These are phyloP conservation scores for Moxostoma hubbsi DNA, from an alignment of 2,797 vertebrate species.

Conservation along the genomic window DNA sequence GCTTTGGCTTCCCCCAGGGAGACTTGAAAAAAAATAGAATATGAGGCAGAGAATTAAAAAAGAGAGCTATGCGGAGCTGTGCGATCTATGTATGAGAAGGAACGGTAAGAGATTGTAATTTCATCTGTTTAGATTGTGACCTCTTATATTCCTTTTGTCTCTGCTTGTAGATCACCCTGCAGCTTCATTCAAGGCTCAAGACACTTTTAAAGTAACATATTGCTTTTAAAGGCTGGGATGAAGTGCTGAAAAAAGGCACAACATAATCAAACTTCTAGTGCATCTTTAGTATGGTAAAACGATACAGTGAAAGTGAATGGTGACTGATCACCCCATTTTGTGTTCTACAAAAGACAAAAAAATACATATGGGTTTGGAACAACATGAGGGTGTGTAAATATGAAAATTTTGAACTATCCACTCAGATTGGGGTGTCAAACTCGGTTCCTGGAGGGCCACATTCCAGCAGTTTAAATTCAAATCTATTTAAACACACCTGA, in stretches of 20 bases:
- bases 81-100: slow-evolving; percentile 3
- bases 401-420: too few relatives aligned
- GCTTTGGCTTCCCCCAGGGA: slow-evolving; percentile 36
- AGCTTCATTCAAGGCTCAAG: background rate
- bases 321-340: too few relatives aligned
- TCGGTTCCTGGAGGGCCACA: too few relatives aligned
- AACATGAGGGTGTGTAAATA: too few relatives aligned
- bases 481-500: too few relatives aligned
- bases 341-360: too few relatives aligned
- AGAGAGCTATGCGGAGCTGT: background rate
- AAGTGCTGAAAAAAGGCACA: background rate
- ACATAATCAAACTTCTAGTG: background rate
- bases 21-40: slow-evolving; percentile 21
- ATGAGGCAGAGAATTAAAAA: slow-evolving; percentile 26
- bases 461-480: too few relatives aligned
- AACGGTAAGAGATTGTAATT: slow-evolving; percentile 16
- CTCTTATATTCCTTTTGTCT: background rate
- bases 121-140: slow-evolving; percentile 14
- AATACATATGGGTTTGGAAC: too few relatives aligned
- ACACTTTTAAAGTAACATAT: too few relatives aligned
- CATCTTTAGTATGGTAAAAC: background rate
- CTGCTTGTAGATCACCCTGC: background rate
- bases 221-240: too few relatives aligned
- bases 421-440: too few relatives aligned
- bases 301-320: too few relatives aligned